phyloP scores from a whole-genome alignment of 2,113 vertebrate species.

The Corynorhinus townsendii region DNA sequence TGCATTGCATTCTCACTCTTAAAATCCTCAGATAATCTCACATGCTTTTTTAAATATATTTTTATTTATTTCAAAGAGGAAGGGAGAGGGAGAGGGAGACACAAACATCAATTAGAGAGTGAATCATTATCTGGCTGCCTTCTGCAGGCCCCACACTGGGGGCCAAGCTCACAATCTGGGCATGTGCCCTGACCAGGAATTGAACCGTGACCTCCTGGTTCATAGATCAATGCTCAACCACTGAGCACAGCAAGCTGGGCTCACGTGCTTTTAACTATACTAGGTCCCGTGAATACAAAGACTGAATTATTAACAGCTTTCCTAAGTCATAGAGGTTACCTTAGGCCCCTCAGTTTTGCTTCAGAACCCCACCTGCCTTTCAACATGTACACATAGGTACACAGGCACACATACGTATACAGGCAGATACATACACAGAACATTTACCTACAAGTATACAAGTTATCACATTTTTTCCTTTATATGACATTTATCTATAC shows the following conservation, averaged over 20 bases:
- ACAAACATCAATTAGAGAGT: too few species aligned
- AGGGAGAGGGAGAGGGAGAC: too few species aligned
- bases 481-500: not conserved
- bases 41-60: not conserved
- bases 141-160: too few species aligned
- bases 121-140: too few species aligned
- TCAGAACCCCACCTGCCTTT: not conserved
- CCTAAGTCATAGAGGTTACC: not conserved
- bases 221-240: too few species aligned
- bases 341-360: not conserved
- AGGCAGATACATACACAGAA: not conserved
- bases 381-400: not conserved
- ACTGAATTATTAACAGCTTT: not conserved
- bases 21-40: constrained; percentile 1
- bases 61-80: too few species aligned
- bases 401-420: not conserved
- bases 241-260: too few species aligned
- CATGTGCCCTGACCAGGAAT: too few species aligned
- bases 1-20: not conserved
- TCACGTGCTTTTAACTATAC: constrained; percentile 16
- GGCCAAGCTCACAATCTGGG: too few species aligned
- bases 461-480: not conserved
- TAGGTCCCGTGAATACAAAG: not conserved
- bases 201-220: too few species aligned
- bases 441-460: not conserved